Percentiles rank a stretch among this genome's conserved stretches.
Conservation (phyloP, 2,113 vertebrate species). For the Mohoua ochrocephala region DNA sequence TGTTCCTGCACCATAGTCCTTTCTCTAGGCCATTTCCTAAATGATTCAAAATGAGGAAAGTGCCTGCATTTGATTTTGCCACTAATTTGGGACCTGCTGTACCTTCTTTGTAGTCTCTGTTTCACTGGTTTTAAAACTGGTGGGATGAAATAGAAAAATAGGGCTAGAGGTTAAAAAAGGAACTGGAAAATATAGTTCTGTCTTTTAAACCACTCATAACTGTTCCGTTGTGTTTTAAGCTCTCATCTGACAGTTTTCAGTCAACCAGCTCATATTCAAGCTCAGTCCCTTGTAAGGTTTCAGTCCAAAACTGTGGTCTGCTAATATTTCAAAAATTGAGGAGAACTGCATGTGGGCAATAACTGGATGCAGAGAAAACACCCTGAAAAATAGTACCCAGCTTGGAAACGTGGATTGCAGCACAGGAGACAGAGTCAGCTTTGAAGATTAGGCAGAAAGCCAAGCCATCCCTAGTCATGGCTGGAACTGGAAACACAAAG, state of each 20-base stretch:
- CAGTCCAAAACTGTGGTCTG: background rate
- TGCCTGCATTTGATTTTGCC: background rate
- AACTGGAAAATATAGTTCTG: background rate
- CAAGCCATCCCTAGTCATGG: background rate
- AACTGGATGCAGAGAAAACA: background rate
- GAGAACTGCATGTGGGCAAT: background rate
- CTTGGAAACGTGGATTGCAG: background rate
- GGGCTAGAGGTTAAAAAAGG: background rate
- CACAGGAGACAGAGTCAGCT: background rate
- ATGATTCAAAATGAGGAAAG: background rate
- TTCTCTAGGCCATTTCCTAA: background rate
- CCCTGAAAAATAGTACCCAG: background rate
- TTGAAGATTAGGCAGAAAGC: background rate
- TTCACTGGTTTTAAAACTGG: background rate
- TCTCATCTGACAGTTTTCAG: background rate
- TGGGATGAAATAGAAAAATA: background rate
- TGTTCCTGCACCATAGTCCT: background rate
- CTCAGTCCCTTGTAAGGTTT: background rate
- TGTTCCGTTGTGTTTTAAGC: background rate
- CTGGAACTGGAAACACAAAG: background rate
- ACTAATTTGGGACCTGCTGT: background rate
- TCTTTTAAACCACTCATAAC: background rate
- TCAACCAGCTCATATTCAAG: background rate
- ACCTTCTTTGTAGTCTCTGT: background rate
- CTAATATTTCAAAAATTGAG: background rate